These are phyloP conservation scores for Diplodus sargus DNA, from an alignment of 2,797 vertebrate species.

Conservation along the genomic window DNA sequence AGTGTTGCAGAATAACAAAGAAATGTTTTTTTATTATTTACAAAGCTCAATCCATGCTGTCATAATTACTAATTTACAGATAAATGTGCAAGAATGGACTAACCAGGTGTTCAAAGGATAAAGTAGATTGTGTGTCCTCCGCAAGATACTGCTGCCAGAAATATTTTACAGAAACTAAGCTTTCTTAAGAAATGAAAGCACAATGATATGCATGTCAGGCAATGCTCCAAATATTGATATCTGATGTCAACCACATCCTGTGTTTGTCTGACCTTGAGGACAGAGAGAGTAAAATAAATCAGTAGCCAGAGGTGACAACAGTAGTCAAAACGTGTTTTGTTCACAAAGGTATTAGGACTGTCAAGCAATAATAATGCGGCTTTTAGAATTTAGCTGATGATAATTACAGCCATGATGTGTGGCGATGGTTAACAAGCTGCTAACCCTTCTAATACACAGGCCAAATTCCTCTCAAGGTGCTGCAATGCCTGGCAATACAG, in stretches of 20 bases:
- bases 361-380: slow-evolving; percentile 4
- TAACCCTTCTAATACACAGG: slow-evolving; percentile 51
- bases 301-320: background rate
- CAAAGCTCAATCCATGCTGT: background rate
- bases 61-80: background rate
- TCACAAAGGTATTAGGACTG: background rate
- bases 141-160: background rate
- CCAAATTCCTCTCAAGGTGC: slow-evolving; percentile 57
- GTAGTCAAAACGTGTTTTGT: slow-evolving; percentile 3
- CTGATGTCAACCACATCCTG: background rate
- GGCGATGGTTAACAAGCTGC: slow-evolving; percentile 60
- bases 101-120: background rate
- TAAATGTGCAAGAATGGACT: background rate
- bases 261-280: background rate
- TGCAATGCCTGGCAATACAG: slow-evolving; percentile 28
- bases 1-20: background rate
- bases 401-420: slow-evolving; percentile 18
- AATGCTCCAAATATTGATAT: background rate
- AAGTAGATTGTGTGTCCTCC: too few species aligned
- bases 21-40: too few species aligned
- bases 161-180: background rate
- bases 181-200: background rate
- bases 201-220: background rate
- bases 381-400: slow-evolving; percentile 7
- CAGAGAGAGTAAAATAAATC: background rate